Base-by-base conservation (phyloP, 2,888 invertebrate species). In the Cybosia mesomella region DNA sequence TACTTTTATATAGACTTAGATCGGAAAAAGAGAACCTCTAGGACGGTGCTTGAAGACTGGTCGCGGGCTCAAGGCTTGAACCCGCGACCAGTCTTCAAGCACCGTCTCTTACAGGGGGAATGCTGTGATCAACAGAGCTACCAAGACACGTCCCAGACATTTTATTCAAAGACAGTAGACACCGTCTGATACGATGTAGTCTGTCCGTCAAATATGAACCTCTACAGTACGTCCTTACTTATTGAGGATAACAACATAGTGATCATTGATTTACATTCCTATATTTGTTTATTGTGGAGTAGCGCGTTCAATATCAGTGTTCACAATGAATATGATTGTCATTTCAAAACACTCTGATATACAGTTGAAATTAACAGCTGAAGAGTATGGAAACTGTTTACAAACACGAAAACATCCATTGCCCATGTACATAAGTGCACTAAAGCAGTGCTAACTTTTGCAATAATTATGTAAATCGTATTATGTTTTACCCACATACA, bases 401-500 rank as follows among this genome's bases (percentile, higher is more conserved):
- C 21, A 66, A 66, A 62, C 34, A 22, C 43, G 22, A 32, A 58
- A 57, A 57, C 21, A 39, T 21, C 64, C 7, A 57, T 55, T 39
- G 28, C 21, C 22, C 11, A 49, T 43, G 18, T 58, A 43, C 15
- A 24, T 24, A 49, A 22, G 34, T 39, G 34, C 11, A 22, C 21
- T 58, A 28, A 13, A 39, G 21, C 24, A 22, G 21, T 58, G 53
- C 66, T 10, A 61, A 57, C 54, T 59, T 71, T 70, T 59, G 22
- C 63, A 59, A 63, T 64, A 68, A 67, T 57, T 36, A 67, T 64
- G 58, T 59, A 39, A 73, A 66, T 59, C 59, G 58, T 54, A 55
- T 64, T 57, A 39, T 60, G 43, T 79, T 70, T 73, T 67, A 79
- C 79, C 76, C 77, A 67, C 73, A 76, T 79, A 64, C 66, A 70